A percentile compares a stretch with the other conserved stretches of the same genome.
Conservation (phyloP, 2,113 vertebrate genomes). For the Paradoxurus hermaphroditus region DNA sequence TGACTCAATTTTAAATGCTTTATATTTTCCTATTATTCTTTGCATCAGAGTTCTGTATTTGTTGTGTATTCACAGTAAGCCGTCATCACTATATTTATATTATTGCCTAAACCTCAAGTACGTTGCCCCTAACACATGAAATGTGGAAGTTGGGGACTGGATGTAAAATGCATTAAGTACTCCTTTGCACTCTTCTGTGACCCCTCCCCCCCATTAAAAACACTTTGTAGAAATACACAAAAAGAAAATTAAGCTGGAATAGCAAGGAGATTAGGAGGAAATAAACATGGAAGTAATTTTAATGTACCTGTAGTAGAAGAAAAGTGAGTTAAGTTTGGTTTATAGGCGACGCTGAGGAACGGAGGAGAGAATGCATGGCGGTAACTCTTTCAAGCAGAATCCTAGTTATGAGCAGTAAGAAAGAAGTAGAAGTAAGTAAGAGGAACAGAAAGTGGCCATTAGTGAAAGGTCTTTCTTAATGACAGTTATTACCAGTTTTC, state of each 20-base stretch:
- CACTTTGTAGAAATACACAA: not conserved
- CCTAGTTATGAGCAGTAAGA: not conserved
- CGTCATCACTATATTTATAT: not conserved
- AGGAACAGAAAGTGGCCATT: not conserved
- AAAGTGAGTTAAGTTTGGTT: not conserved
- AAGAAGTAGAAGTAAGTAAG: not conserved
- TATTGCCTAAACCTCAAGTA: not conserved
- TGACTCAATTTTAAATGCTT: not conserved
- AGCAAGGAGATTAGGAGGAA: not conserved
- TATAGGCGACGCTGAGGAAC: not conserved
- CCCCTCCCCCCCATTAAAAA: not conserved
- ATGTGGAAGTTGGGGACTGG: not conserved
- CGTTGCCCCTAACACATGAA: not conserved
- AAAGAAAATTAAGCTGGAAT: not conserved
- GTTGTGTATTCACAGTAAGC: not conserved
- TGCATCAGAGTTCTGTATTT: not conserved
- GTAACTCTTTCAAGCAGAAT: not conserved
- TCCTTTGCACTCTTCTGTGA: not conserved
- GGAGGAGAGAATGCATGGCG: not conserved
- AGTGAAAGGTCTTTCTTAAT: not conserved
- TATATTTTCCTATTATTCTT: not conserved
- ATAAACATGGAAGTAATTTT: not conserved
- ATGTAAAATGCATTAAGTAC: not conserved
- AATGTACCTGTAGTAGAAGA: not conserved
- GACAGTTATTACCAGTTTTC: not conserved